Evolutionary conservation across 92 coral and sea anemone genomes (phyloP).

Genomic region (Diadumene lineata): DNA sequence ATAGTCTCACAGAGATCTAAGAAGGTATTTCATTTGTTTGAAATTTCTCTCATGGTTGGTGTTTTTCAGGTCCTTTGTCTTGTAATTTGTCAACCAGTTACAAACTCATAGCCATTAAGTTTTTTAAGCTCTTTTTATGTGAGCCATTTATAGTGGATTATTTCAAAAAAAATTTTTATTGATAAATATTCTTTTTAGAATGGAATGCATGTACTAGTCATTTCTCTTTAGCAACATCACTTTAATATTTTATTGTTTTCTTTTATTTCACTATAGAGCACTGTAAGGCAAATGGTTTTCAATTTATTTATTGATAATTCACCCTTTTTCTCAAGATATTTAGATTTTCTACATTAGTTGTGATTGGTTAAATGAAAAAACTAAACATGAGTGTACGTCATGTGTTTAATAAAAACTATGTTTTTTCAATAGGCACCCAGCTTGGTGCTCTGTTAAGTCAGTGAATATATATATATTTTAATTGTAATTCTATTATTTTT

Average conservation of each 20-base stretch:
- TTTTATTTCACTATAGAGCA: not conserved
- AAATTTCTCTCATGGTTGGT: not conserved
- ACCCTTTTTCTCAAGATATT: not conserved
- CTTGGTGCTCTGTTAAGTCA: not conserved
- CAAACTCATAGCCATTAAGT: too few species aligned
- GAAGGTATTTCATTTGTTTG: not conserved
- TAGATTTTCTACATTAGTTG: not conserved
- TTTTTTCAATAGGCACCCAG: not conserved
- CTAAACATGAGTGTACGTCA: not conserved
- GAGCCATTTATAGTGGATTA: too few species aligned
- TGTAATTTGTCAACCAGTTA: too few species aligned
- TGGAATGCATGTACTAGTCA: too few species aligned
- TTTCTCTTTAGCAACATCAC: too few species aligned
- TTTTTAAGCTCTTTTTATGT: too few species aligned
- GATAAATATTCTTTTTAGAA: too few species aligned
- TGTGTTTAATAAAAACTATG: not conserved
- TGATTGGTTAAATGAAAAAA: not conserved
- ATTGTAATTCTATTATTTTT: not conserved
- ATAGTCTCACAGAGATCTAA: constrained; percentile 21
- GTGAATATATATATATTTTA: not conserved
- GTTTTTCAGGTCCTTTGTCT: not conserved
- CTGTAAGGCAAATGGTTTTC: not conserved
- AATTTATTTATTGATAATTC: too few species aligned
- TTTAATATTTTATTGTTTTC: not conserved
- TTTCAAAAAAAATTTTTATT: too few species aligned